phyloP scores from a whole-genome alignment of 1,140 invertebrate genomes.

The Lordiphosa collinella region DNA sequence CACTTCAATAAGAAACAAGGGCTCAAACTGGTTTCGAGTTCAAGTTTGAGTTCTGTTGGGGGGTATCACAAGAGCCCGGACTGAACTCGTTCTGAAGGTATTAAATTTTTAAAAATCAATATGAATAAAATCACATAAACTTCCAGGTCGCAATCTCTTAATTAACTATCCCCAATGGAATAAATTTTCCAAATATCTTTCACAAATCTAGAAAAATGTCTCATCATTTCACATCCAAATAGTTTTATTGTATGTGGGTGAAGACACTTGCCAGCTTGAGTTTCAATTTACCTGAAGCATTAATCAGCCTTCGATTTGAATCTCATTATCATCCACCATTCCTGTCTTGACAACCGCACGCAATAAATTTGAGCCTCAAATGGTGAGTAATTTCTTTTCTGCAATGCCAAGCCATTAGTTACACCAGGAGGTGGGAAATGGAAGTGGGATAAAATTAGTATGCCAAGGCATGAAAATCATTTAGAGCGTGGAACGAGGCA shows the following conservation, averaged over 20 bases:
- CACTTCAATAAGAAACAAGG: too few species aligned
- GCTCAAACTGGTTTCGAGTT: too few species aligned
- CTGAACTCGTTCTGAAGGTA: too few species aligned
- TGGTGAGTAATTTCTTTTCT: conserved; percentile 42
- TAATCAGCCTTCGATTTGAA: conserved; percentile 57
- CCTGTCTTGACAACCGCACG: conserved; percentile 3
- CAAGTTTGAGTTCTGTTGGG: too few species aligned
- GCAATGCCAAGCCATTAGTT: conserved; percentile 32
- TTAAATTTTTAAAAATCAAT: too few species aligned
- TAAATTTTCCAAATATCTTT: not conserved
- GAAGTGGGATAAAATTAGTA: conserved; percentile 35
- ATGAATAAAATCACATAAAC: too few species aligned
- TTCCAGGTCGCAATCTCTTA: too few species aligned
- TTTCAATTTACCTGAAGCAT: conserved; percentile 50
- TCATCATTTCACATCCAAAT: not conserved
- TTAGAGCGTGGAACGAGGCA: conserved; percentile 5
- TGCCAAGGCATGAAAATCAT: conserved; percentile 55
- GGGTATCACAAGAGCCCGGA: too few species aligned
- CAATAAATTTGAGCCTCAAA: conserved; percentile 53
- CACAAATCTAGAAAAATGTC: conserved; percentile 3
- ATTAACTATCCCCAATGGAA: not conserved
- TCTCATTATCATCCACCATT: conserved; percentile 34
- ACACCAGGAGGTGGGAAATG: conserved; percentile 1
- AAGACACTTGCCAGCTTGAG: conserved; percentile 17
- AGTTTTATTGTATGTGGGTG: not conserved